These are phyloP conservation scores for Isurus oxyrinchus DNA, from an alignment of 2,113 vertebrate genomes.

Conservation along the genomic window DNA sequence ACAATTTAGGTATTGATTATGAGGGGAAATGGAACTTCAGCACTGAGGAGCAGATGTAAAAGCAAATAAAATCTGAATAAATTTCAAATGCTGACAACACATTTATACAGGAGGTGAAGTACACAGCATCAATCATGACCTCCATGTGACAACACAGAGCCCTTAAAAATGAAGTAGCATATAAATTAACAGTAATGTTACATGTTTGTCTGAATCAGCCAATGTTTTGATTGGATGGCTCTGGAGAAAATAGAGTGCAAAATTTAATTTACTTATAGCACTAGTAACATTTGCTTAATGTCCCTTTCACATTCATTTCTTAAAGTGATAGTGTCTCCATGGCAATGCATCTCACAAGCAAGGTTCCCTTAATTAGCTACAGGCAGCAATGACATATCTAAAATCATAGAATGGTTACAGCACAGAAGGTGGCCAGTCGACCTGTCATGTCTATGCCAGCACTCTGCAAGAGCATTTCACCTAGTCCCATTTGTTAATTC, in stretches of 20 bases:
- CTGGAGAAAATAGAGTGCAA: slow-evolving; percentile 27
- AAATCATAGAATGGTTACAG: not conserved
- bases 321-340: slow-evolving; percentile 5
- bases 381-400: not conserved
- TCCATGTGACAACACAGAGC: slow-evolving; percentile 21
- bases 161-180: slow-evolving; percentile 30
- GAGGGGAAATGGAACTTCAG: slow-evolving; percentile 16
- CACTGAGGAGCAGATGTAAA: slow-evolving; percentile 16
- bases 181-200: slow-evolving; percentile 36
- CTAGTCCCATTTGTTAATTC: no score
- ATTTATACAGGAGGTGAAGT: slow-evolving; percentile 14
- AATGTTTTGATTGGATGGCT: slow-evolving; percentile 22
- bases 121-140: slow-evolving; percentile 27
- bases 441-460: no score
- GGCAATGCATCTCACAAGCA: not conserved
- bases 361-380: not conserved
- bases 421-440: no score
- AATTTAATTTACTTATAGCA: slow-evolving; percentile 29
- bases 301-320: not conserved
- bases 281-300: slow-evolving; percentile 20
- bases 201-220: slow-evolving; percentile 12
- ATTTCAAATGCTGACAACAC: slow-evolving; percentile 28
- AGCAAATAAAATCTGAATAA: slow-evolving; percentile 30
- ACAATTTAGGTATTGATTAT: slow-evolving; percentile 34
- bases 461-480: no score